Evolutionary conservation across 2,113 vertebrate genomes (phyloP).

Genomic region (Equus przewalskii): DNA sequence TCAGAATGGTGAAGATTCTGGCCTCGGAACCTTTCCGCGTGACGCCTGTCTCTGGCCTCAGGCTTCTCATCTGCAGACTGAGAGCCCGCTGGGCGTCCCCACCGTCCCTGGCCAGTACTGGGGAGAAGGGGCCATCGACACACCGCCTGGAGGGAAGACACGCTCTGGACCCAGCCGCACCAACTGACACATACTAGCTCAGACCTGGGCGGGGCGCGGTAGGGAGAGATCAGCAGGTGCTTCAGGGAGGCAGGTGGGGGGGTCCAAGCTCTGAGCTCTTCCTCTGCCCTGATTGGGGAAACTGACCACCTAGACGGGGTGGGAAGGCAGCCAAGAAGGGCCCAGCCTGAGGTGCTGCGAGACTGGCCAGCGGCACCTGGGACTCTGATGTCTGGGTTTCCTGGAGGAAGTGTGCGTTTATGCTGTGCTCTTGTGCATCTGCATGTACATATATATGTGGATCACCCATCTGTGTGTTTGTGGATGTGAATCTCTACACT

Average conservation of each 20-base stretch:
- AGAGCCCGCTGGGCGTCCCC: neutral
- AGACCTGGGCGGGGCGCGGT: too few relatives aligned
- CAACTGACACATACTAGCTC: neutral
- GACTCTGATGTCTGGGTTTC: neutral
- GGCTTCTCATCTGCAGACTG: neutral
- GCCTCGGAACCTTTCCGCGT: neutral
- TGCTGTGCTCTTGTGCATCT: neutral
- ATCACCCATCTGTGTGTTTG: neutral
- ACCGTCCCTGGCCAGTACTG: neutral
- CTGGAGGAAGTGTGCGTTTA: neutral
- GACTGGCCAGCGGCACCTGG: neutral
- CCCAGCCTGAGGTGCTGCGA: rapidly evolving
- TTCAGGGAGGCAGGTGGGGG: neutral
- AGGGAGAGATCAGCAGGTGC: neutral
- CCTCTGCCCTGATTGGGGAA: neutral
- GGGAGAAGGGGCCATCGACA: rapidly evolving
- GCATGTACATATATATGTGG: rapidly evolving
- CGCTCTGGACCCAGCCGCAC: rapidly evolving
- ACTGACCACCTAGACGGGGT: neutral
- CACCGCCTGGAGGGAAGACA: neutral
- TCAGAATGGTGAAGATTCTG: neutral
- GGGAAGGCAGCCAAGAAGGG: neutral
- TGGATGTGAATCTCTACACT: neutral
- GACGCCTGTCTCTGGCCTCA: neutral
- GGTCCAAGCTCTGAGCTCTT: neutral